These are phyloP conservation scores for Torymus texanus DNA, from an alignment of 2,888 invertebrate genomes.

Conservation along the genomic window DNA sequence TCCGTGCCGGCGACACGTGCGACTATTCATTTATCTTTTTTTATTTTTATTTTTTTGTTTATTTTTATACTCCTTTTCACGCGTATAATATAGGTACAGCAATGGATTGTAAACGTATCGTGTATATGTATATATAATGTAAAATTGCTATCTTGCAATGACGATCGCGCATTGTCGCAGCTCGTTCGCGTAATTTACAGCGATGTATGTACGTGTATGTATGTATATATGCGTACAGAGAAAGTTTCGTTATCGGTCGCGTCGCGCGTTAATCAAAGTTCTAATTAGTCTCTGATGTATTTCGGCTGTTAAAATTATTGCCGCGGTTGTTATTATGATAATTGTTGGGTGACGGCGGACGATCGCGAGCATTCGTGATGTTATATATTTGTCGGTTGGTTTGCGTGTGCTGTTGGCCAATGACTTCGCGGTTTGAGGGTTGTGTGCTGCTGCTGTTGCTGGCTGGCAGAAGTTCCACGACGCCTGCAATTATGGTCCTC, in stretches of 20 bases:
- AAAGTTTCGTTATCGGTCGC: constrained; percentile 22
- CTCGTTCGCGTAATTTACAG: constrained; percentile 27
- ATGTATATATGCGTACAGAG: neutral
- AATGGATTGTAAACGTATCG: too few relatives aligned
- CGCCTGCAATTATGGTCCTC: too few relatives aligned
- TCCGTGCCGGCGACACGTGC: neutral
- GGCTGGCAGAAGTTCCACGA: too few relatives aligned
- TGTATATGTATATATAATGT: neutral
- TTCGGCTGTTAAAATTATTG: constrained; percentile 28
- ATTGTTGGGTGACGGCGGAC: too few relatives aligned
- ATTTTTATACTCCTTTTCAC: neutral
- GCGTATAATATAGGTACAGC: neutral
- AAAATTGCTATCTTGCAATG: constrained; percentile 39
- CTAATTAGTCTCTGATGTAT: constrained; percentile 38
- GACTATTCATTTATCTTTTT: neutral
- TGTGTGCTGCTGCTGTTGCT: too few relatives aligned
- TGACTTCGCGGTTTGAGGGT: too few relatives aligned
- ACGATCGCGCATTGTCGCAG: constrained; percentile 33
- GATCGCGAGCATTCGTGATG: too few relatives aligned
- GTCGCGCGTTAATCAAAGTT: constrained; percentile 34
- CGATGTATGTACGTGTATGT: too few relatives aligned
- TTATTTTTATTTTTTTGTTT: too few relatives aligned
- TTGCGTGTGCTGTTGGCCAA: too few relatives aligned
- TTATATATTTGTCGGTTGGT: too few relatives aligned
- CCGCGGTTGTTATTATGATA: neutral